These are phyloP conservation scores for Macrocentrus cingulum DNA, from an alignment of 1,140 invertebrate genomes.

Conservation along the genomic window DNA sequence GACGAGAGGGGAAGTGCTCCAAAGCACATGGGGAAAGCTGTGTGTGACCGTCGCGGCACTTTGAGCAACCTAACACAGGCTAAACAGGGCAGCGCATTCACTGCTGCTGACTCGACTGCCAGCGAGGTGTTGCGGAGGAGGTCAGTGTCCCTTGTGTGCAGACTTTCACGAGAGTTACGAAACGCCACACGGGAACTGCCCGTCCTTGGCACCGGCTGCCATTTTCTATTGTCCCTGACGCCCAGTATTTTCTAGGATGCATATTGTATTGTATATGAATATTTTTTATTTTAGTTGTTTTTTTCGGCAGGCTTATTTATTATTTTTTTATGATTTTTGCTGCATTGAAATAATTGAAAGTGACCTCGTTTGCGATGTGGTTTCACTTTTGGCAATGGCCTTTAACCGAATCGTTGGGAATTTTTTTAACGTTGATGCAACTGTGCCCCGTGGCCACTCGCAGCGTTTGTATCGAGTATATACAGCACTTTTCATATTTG, in stretches of 20 bases:
- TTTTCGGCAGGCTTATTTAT: no score
- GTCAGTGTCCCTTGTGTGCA: conserved; percentile 55
- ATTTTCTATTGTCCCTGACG: conserved; percentile 53
- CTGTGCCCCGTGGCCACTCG: neutral
- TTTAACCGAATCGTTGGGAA: conserved; percentile 33
- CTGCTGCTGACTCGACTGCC: neutral
- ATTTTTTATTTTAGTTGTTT: no score
- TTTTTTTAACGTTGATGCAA: neutral
- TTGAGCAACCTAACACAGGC: conserved; percentile 17
- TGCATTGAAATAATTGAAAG: conserved; percentile 30
- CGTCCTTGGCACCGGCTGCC: conserved; percentile 59
- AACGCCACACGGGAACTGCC: conserved; percentile 52
- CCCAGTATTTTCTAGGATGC: conserved; percentile 1
- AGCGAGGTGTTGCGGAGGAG: conserved; percentile 43
- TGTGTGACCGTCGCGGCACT: conserved; percentile 16
- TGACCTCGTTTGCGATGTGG: conserved; percentile 38
- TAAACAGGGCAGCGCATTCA: conserved; percentile 10
- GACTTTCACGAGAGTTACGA: conserved; percentile 62
- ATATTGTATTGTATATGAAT: neutral
- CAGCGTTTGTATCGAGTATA: conserved; percentile 9
- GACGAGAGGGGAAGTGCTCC: conserved; percentile 15
- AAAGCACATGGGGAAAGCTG: conserved; percentile 16
- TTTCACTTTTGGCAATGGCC: conserved; percentile 62
- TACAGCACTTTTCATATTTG: conserved; percentile 41
- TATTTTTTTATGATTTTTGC: neutral